Conservation (phyloP, 1,140 invertebrate genomes). For the Calosoma granatense region DNA sequence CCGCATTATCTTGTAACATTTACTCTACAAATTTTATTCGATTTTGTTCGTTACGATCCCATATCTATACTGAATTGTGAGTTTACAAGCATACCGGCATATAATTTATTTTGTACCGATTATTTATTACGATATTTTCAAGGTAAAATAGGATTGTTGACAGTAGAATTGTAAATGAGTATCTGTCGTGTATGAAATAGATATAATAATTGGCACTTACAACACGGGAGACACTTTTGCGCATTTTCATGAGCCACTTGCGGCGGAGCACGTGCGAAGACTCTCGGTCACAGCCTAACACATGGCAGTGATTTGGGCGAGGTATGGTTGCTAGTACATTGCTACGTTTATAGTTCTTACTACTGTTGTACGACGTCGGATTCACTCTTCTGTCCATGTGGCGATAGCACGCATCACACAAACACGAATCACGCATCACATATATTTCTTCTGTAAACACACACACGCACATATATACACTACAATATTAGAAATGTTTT, state of each 20-base stretch:
- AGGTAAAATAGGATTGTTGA: too few relatives aligned
- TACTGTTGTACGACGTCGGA: slow-evolving; percentile 43
- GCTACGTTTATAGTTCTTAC: slow-evolving; percentile 26
- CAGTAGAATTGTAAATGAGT: too few relatives aligned
- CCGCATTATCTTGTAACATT: too few relatives aligned
- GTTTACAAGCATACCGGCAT: too few relatives aligned
- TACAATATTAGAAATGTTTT: too few relatives aligned
- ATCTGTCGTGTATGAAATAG: too few relatives aligned
- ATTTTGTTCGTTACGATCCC: not conserved
- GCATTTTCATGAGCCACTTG: slow-evolving; percentile 67
- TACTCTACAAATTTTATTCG: too few relatives aligned
- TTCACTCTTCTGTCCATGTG: slow-evolving; percentile 71
- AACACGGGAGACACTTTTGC: slow-evolving; percentile 57
- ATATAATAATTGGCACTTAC: too few relatives aligned
- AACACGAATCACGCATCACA: slow-evolving; percentile 65
- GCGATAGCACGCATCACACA: slow-evolving; percentile 75
- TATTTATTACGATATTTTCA: too few relatives aligned
- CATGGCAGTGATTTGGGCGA: slow-evolving; percentile 43
- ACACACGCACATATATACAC: slow-evolving; percentile 11
- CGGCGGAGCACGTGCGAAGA: slow-evolving; percentile 59
- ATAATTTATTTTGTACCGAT: too few relatives aligned
- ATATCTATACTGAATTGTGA: too few relatives aligned
- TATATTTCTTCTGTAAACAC: slow-evolving; percentile 55
- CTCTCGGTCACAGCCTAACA: slow-evolving; percentile 47
- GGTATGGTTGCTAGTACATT: slow-evolving; percentile 28